Evolutionary conservation across 2,888 invertebrate species (phyloP), one percentile per base, ranked within the genome.

Genomic region (Brachypalpus laphriformis): DNA sequence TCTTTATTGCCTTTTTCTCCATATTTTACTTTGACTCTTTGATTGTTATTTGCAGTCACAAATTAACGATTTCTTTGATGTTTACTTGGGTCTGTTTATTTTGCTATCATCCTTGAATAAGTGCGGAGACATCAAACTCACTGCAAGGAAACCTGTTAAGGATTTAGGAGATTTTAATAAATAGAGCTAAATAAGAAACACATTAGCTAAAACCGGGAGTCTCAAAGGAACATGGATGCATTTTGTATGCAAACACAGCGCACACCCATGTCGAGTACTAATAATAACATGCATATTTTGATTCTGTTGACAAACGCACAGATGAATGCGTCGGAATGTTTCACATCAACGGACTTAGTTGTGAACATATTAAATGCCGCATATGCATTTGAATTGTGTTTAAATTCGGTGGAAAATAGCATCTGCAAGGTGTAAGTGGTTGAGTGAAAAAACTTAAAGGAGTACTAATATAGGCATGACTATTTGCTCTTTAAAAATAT

Each of bases 371-470:
- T 70, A 9, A 68, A 42, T 16, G 71, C 4, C 47, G 20, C n/a
- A 54, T 25, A 47, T 20, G 18, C 54, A 47, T 47, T 45, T 25
- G 18, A 61, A 34, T 59, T 66, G 20, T 37, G 37, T 20, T 59
- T 25, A 45, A 72, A 82, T 72, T 82, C 61, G 1, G 25, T 77
- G 66, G 66, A 77, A 72, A 82, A 61, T 72, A 22, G 40, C 82
- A 82, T 82, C 71, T 82, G 82, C 18, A 40, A 4, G 42, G 16
- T 16, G 8, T 51, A 3, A 6, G 34, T 25, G 22, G 16, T 37
- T 20, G 9, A 54, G 8, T 31, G 9, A 16, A 56, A 18, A n/a
- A 14, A 8, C 11, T 40, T 14, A 40, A 11, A 3, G 14, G 14
- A n/a, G 37, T 37, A 1, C 8, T 37, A 37, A 4, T 11, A 37